Conservation (phyloP, 1,140 invertebrate species). For the Bactericera cockerelli region DNA sequence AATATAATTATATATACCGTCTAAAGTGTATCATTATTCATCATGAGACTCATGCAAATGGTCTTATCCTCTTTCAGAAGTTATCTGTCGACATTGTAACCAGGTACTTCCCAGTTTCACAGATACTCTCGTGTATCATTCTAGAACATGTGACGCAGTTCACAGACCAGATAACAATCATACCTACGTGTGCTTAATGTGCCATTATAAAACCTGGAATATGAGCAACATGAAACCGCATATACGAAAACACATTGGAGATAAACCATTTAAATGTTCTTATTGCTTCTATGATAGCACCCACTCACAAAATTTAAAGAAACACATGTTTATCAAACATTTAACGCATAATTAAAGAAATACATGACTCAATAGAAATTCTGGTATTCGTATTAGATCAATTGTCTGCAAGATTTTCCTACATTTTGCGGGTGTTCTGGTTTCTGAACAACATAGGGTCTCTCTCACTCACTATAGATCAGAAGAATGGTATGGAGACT, state of each 20-base stretch:
- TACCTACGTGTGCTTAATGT: neutral
- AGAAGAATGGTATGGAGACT: too few species aligned
- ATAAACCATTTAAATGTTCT: neutral
- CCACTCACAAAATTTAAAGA: neutral
- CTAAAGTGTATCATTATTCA: too few species aligned
- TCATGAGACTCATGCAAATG: too few species aligned
- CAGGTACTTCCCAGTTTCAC: neutral
- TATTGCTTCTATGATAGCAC: neutral
- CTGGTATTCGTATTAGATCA: too few species aligned
- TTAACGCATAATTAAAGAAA: too few species aligned
- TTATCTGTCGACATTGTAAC: neutral
- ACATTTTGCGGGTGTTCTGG: too few species aligned
- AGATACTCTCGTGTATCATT: neutral
- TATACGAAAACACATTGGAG: neutral
- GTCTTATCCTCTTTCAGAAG: neutral
- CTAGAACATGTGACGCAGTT: neutral
- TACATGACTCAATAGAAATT: too few species aligned
- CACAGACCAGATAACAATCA: neutral
- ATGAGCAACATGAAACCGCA: neutral
- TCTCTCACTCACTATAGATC: too few species aligned
- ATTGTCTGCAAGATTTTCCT: too few species aligned
- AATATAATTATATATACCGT: too few species aligned
- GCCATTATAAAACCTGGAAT: neutral
- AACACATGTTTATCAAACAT: neutral
- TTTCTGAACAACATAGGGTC: too few species aligned